Percentiles rank a stretch among this genome's conserved stretches.
Conservation (phyloP, 2,888 invertebrate species). For the Stegana nigrithorax region DNA sequence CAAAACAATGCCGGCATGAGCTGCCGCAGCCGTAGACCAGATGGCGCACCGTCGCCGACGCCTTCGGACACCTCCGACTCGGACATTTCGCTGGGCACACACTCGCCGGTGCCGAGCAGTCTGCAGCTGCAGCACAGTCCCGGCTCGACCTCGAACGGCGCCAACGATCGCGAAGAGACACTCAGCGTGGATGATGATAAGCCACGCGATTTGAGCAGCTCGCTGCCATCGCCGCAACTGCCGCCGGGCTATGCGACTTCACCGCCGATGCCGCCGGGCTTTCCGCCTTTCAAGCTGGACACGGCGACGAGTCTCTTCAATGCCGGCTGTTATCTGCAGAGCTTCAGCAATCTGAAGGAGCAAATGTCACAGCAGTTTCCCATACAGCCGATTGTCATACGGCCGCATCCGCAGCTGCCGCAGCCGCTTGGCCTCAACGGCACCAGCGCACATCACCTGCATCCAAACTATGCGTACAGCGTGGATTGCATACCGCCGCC, state of each 20-base stretch:
- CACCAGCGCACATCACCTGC: slow-evolving; percentile 52
- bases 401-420: slow-evolving; percentile 68
- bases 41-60: slow-evolving; percentile 65
- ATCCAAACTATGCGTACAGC: slow-evolving; percentile 56
- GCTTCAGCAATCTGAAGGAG: slow-evolving; percentile 67
- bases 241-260: slow-evolving; percentile 40
- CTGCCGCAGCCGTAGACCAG: slow-evolving; percentile 62
- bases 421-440: slow-evolving; percentile 62
- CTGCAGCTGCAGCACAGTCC: slow-evolving; percentile 68
- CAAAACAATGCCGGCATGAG: slow-evolving; percentile 65
- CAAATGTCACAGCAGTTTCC: slow-evolving; percentile 67
- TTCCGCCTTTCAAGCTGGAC: slow-evolving; percentile 65
- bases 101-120: slow-evolving; percentile 68
- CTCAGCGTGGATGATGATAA: slow-evolving; percentile 68
- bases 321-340: slow-evolving; percentile 68
- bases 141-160: slow-evolving; percentile 68
- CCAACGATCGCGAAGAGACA: slow-evolving; percentile 67
- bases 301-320: slow-evolving; percentile 65
- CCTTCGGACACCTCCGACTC: slow-evolving; percentile 69
- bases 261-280: slow-evolving; percentile 48
- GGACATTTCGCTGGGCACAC: slow-evolving; percentile 68
- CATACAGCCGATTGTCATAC: slow-evolving; percentile 67
- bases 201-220: slow-evolving; percentile 63
- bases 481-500: slow-evolving; percentile 59
- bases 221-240: slow-evolving; percentile 49